phyloP scores from a whole-genome alignment of 2,888 invertebrate genomes.

The Drosophila lutescens region DNA sequence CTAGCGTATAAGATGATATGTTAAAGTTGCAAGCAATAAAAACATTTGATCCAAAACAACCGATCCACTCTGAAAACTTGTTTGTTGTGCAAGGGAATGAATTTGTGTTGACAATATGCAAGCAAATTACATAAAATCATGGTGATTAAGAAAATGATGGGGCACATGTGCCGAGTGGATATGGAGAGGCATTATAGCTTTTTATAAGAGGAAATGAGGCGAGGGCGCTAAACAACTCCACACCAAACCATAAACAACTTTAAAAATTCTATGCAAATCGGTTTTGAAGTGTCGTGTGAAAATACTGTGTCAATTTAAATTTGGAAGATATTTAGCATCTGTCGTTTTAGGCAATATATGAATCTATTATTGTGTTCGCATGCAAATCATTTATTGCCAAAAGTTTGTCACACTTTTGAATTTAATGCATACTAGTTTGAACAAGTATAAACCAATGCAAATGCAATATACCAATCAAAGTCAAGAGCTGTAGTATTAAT shows the following conservation, averaged over 20 bases:
- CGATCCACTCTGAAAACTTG: constrained; percentile 27
- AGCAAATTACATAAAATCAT: constrained; percentile 18
- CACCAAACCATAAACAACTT: background rate
- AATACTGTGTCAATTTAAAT: background rate
- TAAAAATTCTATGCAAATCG: background rate
- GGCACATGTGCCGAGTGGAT: constrained; percentile 13
- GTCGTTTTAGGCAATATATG: background rate
- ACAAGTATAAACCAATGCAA: background rate
- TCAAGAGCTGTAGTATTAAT: background rate
- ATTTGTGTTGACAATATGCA: constrained; percentile 24
- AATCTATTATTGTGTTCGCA: background rate
- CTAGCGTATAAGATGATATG: constrained; percentile 29
- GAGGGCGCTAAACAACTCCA: background rate
- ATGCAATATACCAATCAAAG: background rate
- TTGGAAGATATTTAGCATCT: background rate
- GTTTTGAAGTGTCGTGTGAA: background rate
- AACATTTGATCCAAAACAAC: constrained; percentile 8
- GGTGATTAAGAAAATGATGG: constrained; percentile 25
- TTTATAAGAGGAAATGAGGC: background rate
- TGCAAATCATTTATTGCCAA: background rate
- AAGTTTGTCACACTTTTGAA: background rate
- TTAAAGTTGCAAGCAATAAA: constrained; percentile 20
- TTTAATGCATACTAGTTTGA: background rate
- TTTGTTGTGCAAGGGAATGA: constrained; percentile 40
- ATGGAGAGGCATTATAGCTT: background rate